Conservation (phyloP, 2,113 vertebrate genomes). For the Phainopepla nitens region DNA sequence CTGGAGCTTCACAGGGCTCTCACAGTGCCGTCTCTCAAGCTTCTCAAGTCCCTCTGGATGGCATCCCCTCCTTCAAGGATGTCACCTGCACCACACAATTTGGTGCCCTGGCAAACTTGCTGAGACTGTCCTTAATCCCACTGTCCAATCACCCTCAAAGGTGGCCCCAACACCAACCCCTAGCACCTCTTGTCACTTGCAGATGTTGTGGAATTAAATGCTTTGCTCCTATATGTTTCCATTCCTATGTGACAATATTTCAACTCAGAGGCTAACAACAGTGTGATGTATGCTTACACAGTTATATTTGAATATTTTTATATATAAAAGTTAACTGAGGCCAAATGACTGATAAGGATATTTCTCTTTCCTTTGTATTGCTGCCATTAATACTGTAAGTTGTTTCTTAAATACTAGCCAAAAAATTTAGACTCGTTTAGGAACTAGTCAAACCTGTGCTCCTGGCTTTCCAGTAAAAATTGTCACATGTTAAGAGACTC, state of each 20-base stretch:
- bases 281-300: neutral
- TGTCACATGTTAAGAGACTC: conserved; percentile 10
- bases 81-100: too few relatives aligned
- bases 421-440: neutral
- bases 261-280: neutral
- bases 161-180: neutral
- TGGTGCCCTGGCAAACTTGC: neutral
- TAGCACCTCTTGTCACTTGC: neutral
- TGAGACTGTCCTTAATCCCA: neutral
- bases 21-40: too few relatives aligned
- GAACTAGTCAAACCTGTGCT: conserved; percentile 43
- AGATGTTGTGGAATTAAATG: neutral
- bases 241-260: neutral
- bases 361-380: neutral
- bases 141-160: fast-evolving
- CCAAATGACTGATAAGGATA: neutral
- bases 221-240: neutral
- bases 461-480: conserved; percentile 38
- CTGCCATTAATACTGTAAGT: neutral
- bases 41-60: neutral
- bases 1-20: fast-evolving
- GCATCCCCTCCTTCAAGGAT: fast-evolving
- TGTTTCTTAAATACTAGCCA: neutral
- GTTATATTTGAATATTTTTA: neutral
- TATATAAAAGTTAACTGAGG: neutral